Base-by-base conservation (phyloP, 2,888 invertebrate genomes). In the Coelopa pilipes region DNA sequence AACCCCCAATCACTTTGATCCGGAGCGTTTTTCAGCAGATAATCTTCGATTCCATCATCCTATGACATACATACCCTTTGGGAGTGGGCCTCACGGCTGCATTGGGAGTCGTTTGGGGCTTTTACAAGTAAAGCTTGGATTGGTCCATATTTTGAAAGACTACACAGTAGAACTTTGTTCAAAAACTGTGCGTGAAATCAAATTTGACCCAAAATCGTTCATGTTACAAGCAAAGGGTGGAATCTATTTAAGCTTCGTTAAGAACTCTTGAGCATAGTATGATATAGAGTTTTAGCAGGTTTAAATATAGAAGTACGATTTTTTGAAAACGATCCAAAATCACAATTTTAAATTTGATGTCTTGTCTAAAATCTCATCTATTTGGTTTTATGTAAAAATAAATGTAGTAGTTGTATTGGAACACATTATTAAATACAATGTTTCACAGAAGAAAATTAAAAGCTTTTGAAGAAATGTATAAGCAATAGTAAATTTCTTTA, bases 31-130 rank as follows among this genome's bases (percentile, higher is more conserved):
- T 75, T 74, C 80, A 1, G 70, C 80, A 0, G 74, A 80, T 21
- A 78, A 77, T 0, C 68, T 80, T 0, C 19, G 71, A 0, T 76
- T 76, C 1, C 82, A 85, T 53, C 70, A 76, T 15, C 84, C 84
- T 1, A 83, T 83, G 80, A 79, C 83, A 0, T 85, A 82, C 75
- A 77, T 86, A 76, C 87, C 87, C 0, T 87, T 87, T 71, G 87
- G 87, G 4, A 79, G 77, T 9, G 87, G 87, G 5, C 85, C 86
- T 3, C 85, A 84, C 74, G 82, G 82, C 45, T 87, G 87, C 47
- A 83, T 87, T 72, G 87, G 87, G 15, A 86, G 85, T 76, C 84
- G 87, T 3, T 77, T 87, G 34, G 87, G 86, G 0, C 7, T 84
- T 1, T 75, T 87, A 9, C 86, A 86, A 75, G 76, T 84, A 0